Conservation (phyloP, 2,113 vertebrate species). For the Neomonachus schauinslandi region DNA sequence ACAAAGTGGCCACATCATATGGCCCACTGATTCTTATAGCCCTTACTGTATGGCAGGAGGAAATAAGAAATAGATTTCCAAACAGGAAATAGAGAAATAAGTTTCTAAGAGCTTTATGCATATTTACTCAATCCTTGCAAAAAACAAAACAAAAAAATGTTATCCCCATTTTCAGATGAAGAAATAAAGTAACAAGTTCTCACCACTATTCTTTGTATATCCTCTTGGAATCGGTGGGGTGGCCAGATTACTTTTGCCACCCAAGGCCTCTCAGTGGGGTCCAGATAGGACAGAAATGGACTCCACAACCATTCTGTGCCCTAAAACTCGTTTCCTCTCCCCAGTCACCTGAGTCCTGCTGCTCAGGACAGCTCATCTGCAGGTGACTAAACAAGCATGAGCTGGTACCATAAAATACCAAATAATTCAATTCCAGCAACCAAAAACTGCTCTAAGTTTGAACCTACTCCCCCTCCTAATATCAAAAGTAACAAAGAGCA, state of each 20-base stretch:
- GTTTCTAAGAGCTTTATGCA: not conserved
- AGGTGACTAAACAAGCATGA: not conserved
- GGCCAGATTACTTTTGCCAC: not conserved
- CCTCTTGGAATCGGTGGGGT: not conserved
- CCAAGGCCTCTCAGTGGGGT: not conserved
- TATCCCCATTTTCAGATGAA: not conserved
- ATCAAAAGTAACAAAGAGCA: not conserved
- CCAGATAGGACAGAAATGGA: not conserved
- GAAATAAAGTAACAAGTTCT: not conserved
- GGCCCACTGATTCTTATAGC: not conserved
- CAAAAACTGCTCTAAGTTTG: not conserved
- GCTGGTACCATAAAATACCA: not conserved
- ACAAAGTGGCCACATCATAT: not conserved
- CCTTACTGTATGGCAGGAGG: not conserved
- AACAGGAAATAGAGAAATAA: not conserved
- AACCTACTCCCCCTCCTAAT: not conserved
- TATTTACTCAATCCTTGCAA: not conserved
- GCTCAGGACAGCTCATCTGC: not conserved
- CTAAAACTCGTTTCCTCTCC: not conserved
- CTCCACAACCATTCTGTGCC: not conserved
- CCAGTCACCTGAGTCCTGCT: not conserved
- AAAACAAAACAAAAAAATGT: not conserved
- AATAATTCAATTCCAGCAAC: not conserved
- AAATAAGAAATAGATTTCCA: not conserved
- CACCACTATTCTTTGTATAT: not conserved